phyloP scores from a whole-genome alignment of 2,113 vertebrate genomes.

The Mus musculus region DNA sequence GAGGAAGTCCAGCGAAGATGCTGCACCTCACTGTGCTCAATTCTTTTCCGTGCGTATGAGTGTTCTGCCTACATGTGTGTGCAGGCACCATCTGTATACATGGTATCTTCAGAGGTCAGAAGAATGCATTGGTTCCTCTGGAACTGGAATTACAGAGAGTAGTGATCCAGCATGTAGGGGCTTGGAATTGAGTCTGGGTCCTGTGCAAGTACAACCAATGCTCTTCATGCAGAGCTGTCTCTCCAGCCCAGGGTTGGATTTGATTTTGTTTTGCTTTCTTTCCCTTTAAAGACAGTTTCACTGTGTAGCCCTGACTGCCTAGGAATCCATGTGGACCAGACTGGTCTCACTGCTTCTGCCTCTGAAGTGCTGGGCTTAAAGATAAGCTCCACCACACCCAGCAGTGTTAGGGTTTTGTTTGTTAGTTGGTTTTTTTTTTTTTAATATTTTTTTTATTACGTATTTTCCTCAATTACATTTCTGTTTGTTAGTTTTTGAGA shows the following conservation, averaged over 20 bases:
- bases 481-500: neutral
- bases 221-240: neutral
- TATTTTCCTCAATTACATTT: too few species aligned
- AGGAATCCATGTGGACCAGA: neutral
- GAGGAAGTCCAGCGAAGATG: conserved; percentile 24
- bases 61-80: neutral
- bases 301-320: neutral
- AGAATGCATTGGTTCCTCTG: neutral
- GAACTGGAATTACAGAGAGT: neutral
- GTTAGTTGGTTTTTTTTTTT: too few species aligned
- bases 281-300: neutral
- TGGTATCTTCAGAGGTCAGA: neutral
- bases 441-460: too few species aligned
- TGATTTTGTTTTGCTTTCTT: neutral
- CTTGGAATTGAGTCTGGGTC: neutral
- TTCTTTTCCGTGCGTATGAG: neutral
- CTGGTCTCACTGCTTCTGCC: neutral
- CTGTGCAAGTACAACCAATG: neutral
- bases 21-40: neutral
- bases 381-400: neutral
- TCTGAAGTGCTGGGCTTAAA: neutral
- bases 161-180: neutral
- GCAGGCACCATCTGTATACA: neutral
- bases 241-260: neutral
- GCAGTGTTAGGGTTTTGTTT: neutral